Conservation (phyloP, 1,140 invertebrate genomes). For the Eufriesea mexicana region DNA sequence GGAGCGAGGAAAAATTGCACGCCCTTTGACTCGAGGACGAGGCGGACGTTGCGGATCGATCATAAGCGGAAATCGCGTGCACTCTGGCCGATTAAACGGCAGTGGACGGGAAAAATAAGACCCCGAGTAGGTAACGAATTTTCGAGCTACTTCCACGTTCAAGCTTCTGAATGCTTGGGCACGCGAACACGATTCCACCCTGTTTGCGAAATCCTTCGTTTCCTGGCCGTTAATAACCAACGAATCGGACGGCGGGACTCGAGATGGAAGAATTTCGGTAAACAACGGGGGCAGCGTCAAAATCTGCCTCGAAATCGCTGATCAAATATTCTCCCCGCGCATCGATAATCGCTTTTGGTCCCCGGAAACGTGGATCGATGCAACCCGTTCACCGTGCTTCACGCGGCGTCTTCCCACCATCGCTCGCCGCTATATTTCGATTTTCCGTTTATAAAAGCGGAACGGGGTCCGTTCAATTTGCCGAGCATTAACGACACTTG, state of each 20-base stretch:
- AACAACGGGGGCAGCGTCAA: conserved; percentile 15
- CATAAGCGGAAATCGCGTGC: conserved; percentile 17
- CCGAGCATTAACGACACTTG: conserved; percentile 54
- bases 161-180: not conserved
- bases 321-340: conserved; percentile 36
- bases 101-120: not conserved
- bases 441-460: conserved; percentile 51
- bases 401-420: not conserved
- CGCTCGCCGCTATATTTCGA: conserved; percentile 12
- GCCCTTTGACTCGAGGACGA: conserved; percentile 17
- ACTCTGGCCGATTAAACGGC: not conserved
- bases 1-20: conserved; percentile 25
- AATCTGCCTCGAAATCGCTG: conserved; percentile 25
- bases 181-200: not conserved
- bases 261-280: conserved; percentile 35
- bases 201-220: conserved; percentile 45
- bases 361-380: conserved; percentile 57
- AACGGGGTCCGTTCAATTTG: conserved; percentile 53
- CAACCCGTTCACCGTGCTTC: no score
- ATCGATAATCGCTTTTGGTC: conserved; percentile 49
- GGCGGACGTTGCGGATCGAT: not conserved
- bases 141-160: no score
- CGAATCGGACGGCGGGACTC: not conserved
- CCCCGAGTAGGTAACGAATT: not conserved
- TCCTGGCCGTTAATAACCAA: conserved; percentile 3